Percentiles rank a stretch among this genome's conserved stretches.
Evolutionary conservation across 1,140 invertebrate genomes (phyloP).

Genomic region (Adoxophyes honmai): DNA sequence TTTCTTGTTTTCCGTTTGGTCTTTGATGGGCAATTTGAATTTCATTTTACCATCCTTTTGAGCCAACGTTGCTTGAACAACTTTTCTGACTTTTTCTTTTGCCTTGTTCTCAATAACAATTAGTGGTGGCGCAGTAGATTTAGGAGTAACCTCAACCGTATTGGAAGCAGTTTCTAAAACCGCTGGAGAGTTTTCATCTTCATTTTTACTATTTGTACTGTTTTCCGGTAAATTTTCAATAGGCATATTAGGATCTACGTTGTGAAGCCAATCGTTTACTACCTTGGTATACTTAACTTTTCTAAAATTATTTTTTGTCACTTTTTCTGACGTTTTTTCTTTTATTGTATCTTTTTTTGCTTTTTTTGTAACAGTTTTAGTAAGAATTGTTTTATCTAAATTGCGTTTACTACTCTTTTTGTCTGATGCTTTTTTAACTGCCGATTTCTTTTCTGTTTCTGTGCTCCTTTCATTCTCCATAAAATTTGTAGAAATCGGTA

Average conservation of each 20-base stretch:
- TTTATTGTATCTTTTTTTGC: slow-evolving; percentile 17
- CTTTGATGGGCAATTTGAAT: slow-evolving; percentile 40
- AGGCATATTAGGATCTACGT: slow-evolving; percentile 30
- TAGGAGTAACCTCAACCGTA: no score
- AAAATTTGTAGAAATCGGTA: no score
- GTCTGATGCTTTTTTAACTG: background rate
- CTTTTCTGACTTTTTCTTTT: slow-evolving; percentile 27
- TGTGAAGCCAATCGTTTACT: slow-evolving; percentile 52
- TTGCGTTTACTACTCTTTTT: slow-evolving; percentile 20
- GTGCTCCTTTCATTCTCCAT: no score
- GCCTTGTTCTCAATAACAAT: background rate
- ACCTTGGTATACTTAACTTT: slow-evolving; percentile 51
- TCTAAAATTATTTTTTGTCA: slow-evolving; percentile 25
- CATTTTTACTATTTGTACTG: background rate
- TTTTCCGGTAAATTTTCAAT: slow-evolving; percentile 14
- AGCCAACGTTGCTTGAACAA: slow-evolving; percentile 45
- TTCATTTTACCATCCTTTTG: slow-evolving; percentile 60
- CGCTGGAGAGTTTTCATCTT: no score
- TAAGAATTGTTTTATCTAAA: background rate
- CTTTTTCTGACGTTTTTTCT: background rate
- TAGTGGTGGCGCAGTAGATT: no score
- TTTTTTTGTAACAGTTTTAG: slow-evolving; percentile 17
- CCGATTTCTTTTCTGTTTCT: slow-evolving; percentile 13
- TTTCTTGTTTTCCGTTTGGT: background rate
- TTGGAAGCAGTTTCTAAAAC: no score